These are phyloP conservation scores for Pecten maximus DNA, from an alignment of 2,888 invertebrate genomes.

Conservation along the genomic window DNA sequence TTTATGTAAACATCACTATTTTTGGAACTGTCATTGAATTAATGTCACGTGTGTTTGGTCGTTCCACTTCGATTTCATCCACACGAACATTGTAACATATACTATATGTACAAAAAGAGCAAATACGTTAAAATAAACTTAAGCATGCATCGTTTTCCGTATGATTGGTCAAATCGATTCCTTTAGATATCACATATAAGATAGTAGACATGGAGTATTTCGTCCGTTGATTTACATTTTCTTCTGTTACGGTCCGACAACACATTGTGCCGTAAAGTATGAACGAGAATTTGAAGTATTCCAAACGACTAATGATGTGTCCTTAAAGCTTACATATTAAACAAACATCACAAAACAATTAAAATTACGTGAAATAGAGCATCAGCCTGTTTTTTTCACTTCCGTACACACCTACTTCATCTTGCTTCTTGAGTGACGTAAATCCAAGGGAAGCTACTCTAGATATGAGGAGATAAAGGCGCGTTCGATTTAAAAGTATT, in stretches of 20 bases:
- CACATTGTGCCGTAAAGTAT: neutral
- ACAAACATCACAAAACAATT: neutral
- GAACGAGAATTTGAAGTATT: neutral
- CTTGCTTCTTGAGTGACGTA: conserved; percentile 26
- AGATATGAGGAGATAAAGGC: neutral
- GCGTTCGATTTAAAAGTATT: neutral
- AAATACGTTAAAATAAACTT: too few species aligned
- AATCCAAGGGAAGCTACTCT: neutral
- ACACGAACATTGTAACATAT: neutral
- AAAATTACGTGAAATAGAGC: neutral
- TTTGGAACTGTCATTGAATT: neutral
- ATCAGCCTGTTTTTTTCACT: conserved; percentile 8
- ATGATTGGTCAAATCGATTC: neutral
- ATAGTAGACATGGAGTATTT: neutral
- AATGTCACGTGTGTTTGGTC: neutral
- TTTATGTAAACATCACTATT: conserved; percentile 4
- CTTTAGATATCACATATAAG: neutral
- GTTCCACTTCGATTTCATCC: neutral
- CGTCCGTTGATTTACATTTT: neutral
- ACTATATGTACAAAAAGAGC: too few species aligned
- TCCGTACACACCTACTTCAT: conserved; percentile 35
- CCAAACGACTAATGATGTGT: neutral
- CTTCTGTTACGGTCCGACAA: neutral
- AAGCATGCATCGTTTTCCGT: neutral
- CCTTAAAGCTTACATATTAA: neutral